These are phyloP conservation scores for Gracilinanus agilis DNA, from an alignment of 2,113 vertebrate genomes.

Conservation along the genomic window DNA sequence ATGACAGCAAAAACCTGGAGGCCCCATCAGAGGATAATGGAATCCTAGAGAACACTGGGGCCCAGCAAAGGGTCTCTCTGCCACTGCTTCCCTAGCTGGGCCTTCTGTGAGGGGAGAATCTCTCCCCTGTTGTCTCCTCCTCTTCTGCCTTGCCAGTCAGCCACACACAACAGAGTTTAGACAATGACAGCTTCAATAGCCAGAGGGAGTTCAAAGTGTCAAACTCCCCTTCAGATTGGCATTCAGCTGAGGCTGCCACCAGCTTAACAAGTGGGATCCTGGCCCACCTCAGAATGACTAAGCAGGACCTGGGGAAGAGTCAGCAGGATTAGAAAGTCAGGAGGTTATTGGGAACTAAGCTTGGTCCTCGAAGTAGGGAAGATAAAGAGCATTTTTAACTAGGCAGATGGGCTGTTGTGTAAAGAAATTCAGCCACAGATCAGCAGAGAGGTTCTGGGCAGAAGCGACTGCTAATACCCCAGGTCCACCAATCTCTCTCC, in stretches of 20 bases:
- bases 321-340: not conserved
- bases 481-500: not conserved
- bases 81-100: not conserved
- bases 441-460: not conserved
- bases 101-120: not conserved
- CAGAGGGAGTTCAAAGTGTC: conserved; percentile 33
- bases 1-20: conserved; percentile 1
- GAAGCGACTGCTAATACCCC: not conserved
- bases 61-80: not conserved
- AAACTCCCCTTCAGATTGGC: not conserved
- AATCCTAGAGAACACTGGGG: not conserved
- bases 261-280: not conserved
- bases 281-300: not conserved
- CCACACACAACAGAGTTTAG: not conserved
- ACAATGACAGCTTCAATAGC: conserved; percentile 27
- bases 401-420: conserved; percentile 40
- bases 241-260: conserved; percentile 14
- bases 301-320: conserved; percentile 27
- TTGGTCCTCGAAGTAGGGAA: conserved; percentile 40
- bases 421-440: conserved; percentile 32
- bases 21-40: not conserved
- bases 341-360: not conserved
- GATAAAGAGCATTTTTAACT: conserved; percentile 14
- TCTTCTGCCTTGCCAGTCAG: not conserved
- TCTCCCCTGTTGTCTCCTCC: conserved; percentile 18